phyloP scores from a whole-genome alignment of 1,140 invertebrate species.

The Drosophila sechellia region DNA sequence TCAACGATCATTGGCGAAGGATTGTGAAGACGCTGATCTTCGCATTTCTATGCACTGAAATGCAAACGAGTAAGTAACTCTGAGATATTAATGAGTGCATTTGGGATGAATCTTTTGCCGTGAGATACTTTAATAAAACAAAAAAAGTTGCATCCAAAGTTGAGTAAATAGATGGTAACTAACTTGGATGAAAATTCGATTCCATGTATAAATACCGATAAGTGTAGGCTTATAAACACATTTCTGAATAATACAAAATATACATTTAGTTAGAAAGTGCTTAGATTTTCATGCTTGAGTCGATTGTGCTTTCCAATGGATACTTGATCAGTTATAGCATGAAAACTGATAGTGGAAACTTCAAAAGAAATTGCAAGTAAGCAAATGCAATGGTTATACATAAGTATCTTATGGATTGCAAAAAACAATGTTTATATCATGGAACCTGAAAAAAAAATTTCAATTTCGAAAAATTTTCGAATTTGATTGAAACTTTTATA shows the following conservation, averaged over 20 bases:
- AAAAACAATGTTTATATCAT: background rate
- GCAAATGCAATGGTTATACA: background rate
- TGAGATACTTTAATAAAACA: too few species aligned
- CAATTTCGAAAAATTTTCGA: too few species aligned
- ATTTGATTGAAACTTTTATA: too few species aligned
- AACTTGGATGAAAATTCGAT: too few species aligned
- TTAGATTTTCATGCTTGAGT: background rate
- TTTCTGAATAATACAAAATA: background rate
- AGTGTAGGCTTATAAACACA: too few species aligned
- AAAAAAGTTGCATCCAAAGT: too few species aligned
- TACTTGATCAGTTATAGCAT: slow-evolving; percentile 7
- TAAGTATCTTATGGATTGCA: background rate
- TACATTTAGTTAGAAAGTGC: background rate
- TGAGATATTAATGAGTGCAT: background rate
- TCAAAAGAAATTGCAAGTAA: background rate
- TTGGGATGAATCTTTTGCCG: background rate
- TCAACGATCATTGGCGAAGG: slow-evolving; percentile 59
- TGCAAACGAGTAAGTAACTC: slow-evolving; percentile 74
- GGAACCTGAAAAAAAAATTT: too few species aligned
- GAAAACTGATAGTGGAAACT: background rate
- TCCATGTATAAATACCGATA: too few species aligned
- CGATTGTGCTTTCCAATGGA: background rate
- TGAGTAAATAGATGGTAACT: too few species aligned
- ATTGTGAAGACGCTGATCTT: slow-evolving; percentile 73
- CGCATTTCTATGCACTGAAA: slow-evolving; percentile 79